Base-by-base conservation (phyloP, 2,888 invertebrate species). In the Drosophila engyochracea region DNA sequence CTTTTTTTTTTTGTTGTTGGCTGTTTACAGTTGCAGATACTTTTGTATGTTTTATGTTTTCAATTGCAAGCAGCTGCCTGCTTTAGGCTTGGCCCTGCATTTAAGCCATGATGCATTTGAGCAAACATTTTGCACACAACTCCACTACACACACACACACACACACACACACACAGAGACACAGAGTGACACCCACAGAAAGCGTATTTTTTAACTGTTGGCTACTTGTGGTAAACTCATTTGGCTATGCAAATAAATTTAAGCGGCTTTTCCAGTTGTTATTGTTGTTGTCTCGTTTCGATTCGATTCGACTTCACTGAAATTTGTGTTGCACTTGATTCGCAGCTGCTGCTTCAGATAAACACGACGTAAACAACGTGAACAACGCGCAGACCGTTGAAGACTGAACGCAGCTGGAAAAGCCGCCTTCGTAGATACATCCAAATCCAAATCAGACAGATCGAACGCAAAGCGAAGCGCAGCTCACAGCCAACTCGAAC, bases 311-410 rank as follows among this genome's bases (percentile, higher is more conserved):
- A 63, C 67, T 58, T 30, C 22, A 31, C 22, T 57, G 4, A 16
- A 16, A 47, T 9, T 47, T 47, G 47, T 47, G 47, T 16, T 47
- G 22, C 47, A 47, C 25, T 47, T 47, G 25, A 47, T 16, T 47
- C 25, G 19, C 22, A n/a, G 5, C 55, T 52, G 28, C 4, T 57
- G 65, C 68, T 59, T n/a, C 25, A 60, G 65, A 55, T 25, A 70
- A 67, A 70, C 79, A 57, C 57, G 39, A 37, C 57, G 30, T 70
- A 59, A 41, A 70, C 70, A 70, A 35, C 57, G 39, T 74, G 59
- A 47, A 73, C 70, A 70, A 79, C 79, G 76, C 88, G 84, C 79
- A 79, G 89, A 85, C 86, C 76, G 86, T 65, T 66, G 59, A 74
- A 86, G 86, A 85, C 84, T 85, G 63, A 85, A 82, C 82, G 84